Percentiles rank a stretch among this genome's conserved stretches.
phyloP scores from a whole-genome alignment of 2,113 vertebrate species.

The Dolichallabes microphthalmus region DNA sequence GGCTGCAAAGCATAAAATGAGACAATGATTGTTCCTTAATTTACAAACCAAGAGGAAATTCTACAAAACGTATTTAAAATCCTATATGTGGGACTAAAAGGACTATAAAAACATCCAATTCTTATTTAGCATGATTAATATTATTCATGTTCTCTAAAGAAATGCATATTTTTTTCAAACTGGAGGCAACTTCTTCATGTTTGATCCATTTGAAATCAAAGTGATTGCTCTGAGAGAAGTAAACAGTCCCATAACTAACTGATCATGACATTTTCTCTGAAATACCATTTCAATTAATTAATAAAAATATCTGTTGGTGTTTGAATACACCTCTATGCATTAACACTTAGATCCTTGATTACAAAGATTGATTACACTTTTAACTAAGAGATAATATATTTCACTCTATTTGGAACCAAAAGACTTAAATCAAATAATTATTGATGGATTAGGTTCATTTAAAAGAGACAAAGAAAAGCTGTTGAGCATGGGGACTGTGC shows the following conservation, averaged over 20 bases:
- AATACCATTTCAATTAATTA: neutral
- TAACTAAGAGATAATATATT: conserved; percentile 29
- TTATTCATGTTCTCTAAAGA: neutral
- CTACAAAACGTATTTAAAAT: neutral
- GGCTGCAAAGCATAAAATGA: neutral
- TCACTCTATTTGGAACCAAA: conserved; percentile 50
- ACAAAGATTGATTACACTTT: conserved; percentile 19
- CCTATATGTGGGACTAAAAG: no score
- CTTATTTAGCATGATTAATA: neutral
- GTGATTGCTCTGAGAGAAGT: neutral
- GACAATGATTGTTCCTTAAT: neutral
- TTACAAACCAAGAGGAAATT: neutral
- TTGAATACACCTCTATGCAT: neutral
- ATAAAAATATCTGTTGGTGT: neutral
- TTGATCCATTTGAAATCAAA: neutral
- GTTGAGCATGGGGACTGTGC: conserved; percentile 52
- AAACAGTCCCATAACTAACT: neutral
- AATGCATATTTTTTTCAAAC: neutral
- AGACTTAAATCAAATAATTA: conserved; percentile 64
- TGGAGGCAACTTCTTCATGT: neutral
- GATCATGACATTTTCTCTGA: neutral
- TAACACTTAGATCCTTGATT: no score
- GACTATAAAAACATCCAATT: neutral
- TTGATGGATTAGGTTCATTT: conserved; percentile 65
- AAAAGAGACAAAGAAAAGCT: conserved; percentile 44